These are phyloP conservation scores for Tiliacea aurago DNA, from an alignment of 2,888 invertebrate species.

Conservation along the genomic window DNA sequence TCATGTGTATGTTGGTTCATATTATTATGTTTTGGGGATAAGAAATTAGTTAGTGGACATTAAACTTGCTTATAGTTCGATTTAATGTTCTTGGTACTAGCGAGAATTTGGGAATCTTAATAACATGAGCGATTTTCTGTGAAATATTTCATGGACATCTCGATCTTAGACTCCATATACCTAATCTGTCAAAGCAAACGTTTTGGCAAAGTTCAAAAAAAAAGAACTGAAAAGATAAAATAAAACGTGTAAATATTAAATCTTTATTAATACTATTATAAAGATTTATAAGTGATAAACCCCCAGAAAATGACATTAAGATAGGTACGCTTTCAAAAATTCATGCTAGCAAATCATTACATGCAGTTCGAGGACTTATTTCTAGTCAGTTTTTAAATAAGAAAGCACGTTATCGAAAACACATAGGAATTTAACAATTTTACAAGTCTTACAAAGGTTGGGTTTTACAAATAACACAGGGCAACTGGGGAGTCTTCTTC, in stretches of 20 bases:
- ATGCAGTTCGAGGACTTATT: background rate
- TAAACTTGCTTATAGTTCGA: constrained; percentile 82
- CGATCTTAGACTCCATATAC: background rate
- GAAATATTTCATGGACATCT: too few relatives aligned
- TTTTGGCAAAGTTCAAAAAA: background rate
- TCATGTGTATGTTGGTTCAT: constrained; percentile 88
- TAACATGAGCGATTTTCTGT: background rate
- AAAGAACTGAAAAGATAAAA: background rate
- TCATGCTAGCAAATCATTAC: too few relatives aligned
- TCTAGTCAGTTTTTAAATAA: background rate
- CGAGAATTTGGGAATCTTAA: background rate
- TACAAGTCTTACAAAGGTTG: background rate
- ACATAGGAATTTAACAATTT: background rate
- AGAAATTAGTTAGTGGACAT: constrained; percentile 91
- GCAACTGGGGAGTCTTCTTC: too few relatives aligned
- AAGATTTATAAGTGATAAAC: too few relatives aligned
- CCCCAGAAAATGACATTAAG: background rate
- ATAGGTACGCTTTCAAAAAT: background rate
- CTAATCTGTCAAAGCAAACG: too few relatives aligned
- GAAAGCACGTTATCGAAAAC: background rate
- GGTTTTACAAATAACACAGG: background rate
- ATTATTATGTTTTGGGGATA: constrained; percentile 91
- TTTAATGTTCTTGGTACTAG: constrained; percentile 70
- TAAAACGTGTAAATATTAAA: background rate
- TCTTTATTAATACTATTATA: background rate